phyloP scores from a whole-genome alignment of 2,888 invertebrate species.

The Pheosia tremula region DNA sequence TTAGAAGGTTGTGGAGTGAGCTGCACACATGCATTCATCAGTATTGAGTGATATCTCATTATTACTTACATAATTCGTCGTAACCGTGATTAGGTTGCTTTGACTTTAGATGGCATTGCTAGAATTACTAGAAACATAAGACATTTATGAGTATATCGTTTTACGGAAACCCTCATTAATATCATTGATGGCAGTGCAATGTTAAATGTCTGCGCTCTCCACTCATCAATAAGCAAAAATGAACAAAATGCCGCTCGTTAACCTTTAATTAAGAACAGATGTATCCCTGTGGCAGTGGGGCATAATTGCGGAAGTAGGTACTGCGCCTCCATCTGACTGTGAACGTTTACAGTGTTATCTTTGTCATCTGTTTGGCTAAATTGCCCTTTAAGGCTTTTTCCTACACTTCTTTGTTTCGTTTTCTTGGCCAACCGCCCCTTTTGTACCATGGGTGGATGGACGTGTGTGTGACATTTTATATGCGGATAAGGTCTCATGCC shows the following conservation, averaged over 20 bases:
- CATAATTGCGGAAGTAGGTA: conserved; percentile 69
- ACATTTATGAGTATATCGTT: neutral
- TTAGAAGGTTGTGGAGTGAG: neutral
- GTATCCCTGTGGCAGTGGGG: conserved; percentile 56
- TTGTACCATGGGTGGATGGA: conserved; percentile 2
- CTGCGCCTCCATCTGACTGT: conserved; percentile 32
- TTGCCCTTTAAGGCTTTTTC: conserved; percentile 38
- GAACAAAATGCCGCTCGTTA: conserved; percentile 63
- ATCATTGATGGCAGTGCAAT: conserved; percentile 30
- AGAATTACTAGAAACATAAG: neutral
- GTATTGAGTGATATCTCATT: too few species aligned
- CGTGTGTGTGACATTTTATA: conserved; percentile 16
- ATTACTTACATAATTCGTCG: neutral
- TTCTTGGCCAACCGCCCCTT: conserved; percentile 34
- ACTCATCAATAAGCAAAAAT: conserved; percentile 57
- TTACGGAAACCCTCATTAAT: conserved; percentile 22
- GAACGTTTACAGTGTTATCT: conserved; percentile 42
- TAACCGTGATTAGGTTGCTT: neutral
- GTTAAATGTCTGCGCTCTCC: conserved; percentile 48
- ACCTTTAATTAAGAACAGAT: conserved; percentile 69
- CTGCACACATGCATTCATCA: neutral
- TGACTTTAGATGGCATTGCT: neutral
- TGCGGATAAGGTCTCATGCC: conserved; percentile 16
- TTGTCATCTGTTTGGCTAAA: conserved; percentile 47
- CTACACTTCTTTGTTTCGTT: conserved; percentile 39